Percentiles rank a stretch among this genome's conserved stretches.
Evolutionary conservation across 2,797 vertebrate genomes (phyloP).

Genomic region (Tenualosa thibaudeaui): DNA sequence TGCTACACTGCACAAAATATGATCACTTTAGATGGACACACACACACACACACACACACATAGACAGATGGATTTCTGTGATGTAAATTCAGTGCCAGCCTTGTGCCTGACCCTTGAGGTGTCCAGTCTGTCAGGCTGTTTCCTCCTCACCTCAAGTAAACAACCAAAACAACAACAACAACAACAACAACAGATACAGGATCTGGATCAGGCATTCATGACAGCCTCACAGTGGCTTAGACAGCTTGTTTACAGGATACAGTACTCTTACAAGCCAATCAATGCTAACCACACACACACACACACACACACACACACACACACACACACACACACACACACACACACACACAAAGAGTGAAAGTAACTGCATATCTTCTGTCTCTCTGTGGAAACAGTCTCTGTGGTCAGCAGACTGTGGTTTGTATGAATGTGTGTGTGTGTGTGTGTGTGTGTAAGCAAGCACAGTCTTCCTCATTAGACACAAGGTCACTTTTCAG

Average conservation of each 20-base stretch:
- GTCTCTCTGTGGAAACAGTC: not conserved
- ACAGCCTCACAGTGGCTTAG: not conserved
- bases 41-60: not conserved
- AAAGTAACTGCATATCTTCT: not conserved
- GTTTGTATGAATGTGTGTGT: not conserved
- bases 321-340: conserved; percentile 13
- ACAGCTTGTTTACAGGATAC: not conserved
- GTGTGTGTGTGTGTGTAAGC: not conserved
- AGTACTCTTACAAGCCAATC: not conserved
- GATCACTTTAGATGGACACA: too few relatives aligned
- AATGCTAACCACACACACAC: not conserved
- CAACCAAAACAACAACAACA: not conserved
- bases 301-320: conserved; percentile 14
- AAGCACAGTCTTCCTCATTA: not conserved
- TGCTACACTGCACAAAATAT: too few relatives aligned
- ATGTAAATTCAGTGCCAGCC: not conserved
- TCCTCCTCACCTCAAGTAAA: not conserved
- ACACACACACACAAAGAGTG: conserved; percentile 1
- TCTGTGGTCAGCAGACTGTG: not conserved
- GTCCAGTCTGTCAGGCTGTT: not conserved
- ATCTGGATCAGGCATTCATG: not conserved
- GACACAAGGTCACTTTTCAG: conserved; percentile 2
- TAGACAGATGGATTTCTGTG: not conserved
- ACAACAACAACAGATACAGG: not conserved
- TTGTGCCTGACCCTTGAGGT: too few relatives aligned